Evolutionary conservation across 2,888 invertebrate genomes (phyloP), one percentile per base, ranked within the genome.

Genomic region (Lasioglossum vierecki): DNA sequence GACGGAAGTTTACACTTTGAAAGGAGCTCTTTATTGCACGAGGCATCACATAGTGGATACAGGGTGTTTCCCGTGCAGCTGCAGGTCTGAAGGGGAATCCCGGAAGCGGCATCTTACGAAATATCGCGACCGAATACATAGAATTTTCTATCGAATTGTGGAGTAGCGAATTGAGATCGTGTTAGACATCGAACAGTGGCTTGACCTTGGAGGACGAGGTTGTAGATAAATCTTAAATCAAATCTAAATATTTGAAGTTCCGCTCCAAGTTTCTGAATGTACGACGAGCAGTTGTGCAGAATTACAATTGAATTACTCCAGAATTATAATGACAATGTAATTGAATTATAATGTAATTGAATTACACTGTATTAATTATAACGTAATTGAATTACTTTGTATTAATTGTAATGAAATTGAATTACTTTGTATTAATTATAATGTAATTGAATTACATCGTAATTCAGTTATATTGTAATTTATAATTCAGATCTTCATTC

Each of bases 91-190:
- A 26, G 63, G 66, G 72, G 72, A 68, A 83, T 76, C 39, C 72
- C 72, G 83, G 76, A 83, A 83, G 73, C 39, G 72, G 53, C 83
- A 83, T 83, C 83, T 83, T 83, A 77, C 73, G 73, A 53, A 30
- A 8, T 46, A 57, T 76, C 66, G 73, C 18, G 57, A 72, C 41
- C 53, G 30, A 39, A 39, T 73, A 73, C 76, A 76, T 72, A 22
- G 13, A 63, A n/a, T 68, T 72, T 82, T 46, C 44, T 53, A 5
- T 26, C 35, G 22, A 44, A 35, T 71, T 60, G 83, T 41, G 18
- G 66, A 22, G 57, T 70, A 26, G 57, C 68, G 15, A 71, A n/a
- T 71, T 5, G 70, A 66, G 66, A 71, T 11, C 41, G 9, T 11
- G 22, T 70, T 70, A 15, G 9, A 66, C 6, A 6, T 8, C 18